A percentile compares a stretch with the other conserved stretches of the same genome.
Conservation (phyloP, 2,797 vertebrate genomes). For the Onychomys arenicola region DNA sequence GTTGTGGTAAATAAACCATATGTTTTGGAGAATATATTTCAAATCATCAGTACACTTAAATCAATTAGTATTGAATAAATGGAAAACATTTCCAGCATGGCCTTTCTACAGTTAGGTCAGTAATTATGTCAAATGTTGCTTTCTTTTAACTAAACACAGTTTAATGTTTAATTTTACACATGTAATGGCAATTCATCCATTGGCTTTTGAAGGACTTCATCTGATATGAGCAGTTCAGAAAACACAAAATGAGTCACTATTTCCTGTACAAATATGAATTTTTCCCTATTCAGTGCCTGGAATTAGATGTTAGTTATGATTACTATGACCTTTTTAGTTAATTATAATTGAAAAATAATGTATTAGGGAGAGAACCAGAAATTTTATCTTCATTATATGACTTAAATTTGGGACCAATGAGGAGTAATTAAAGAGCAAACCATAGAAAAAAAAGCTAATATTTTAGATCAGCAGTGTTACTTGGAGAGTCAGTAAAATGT, state of each 20-base stretch:
- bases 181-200: not conserved
- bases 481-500: not conserved
- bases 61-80: conserved; percentile 27
- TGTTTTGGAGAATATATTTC: conserved; percentile 47
- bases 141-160: not conserved
- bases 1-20: not conserved
- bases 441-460: conserved; percentile 30
- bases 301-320: conserved; percentile 62
- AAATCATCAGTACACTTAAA: conserved; percentile 51
- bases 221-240: conserved; percentile 14
- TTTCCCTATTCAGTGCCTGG: conserved; percentile 9
- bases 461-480: not conserved
- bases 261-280: conserved; percentile 51
- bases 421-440: conserved; percentile 30
- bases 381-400: conserved; percentile 53
- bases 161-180: conserved; percentile 52
- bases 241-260: conserved; percentile 40
- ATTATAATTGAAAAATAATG: conserved; percentile 62
- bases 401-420: not conserved
- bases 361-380: conserved; percentile 32
- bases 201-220: not conserved
- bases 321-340: conserved; percentile 52
- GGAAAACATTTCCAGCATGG: conserved; percentile 19
- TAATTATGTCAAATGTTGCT: not conserved
- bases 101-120: conserved; percentile 3